These are phyloP conservation scores for Cydia amplana DNA, from an alignment of 1,140 invertebrate species.

Conservation along the genomic window DNA sequence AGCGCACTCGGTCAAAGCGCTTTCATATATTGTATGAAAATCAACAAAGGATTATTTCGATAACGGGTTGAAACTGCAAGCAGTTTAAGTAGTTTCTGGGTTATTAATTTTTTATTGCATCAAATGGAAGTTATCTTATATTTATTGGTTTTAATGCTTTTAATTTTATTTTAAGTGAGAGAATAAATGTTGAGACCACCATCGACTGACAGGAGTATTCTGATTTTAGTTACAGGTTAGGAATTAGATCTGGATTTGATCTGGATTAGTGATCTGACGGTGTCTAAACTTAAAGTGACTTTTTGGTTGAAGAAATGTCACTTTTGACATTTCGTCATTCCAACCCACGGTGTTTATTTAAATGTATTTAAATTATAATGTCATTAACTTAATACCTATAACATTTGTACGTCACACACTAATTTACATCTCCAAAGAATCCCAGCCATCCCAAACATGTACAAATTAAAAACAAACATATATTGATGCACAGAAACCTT, in stretches of 20 bases:
- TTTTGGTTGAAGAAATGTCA: no score
- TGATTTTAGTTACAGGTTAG: no score
- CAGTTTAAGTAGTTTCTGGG: constrained; percentile 19
- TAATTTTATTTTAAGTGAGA: not conserved
- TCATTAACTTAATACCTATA: constrained; percentile 6
- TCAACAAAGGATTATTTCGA: constrained; percentile 28
- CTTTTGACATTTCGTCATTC: no score
- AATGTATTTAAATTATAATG: not conserved
- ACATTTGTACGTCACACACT: not conserved
- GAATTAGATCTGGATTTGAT: no score
- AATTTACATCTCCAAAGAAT: constrained; percentile 47
- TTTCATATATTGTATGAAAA: constrained; percentile 31
- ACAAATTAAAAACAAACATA: constrained; percentile 54
- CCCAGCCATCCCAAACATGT: constrained; percentile 58
- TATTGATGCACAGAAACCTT: constrained; percentile 66
- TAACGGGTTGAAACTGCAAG: not conserved
- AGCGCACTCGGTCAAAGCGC: constrained; percentile 15
- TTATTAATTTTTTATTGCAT: constrained; percentile 11
- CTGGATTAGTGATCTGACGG: no score
- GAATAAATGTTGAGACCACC: not conserved
- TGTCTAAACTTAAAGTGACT: no score
- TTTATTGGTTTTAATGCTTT: not conserved
- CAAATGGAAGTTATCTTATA: constrained; percentile 10
- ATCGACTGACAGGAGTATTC: not conserved
- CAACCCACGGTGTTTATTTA: not conserved